A percentile compares a stretch with the other conserved stretches of the same genome.
Evolutionary conservation across 1,140 invertebrate genomes (phyloP).

Genomic region (Drosophila takahashii): DNA sequence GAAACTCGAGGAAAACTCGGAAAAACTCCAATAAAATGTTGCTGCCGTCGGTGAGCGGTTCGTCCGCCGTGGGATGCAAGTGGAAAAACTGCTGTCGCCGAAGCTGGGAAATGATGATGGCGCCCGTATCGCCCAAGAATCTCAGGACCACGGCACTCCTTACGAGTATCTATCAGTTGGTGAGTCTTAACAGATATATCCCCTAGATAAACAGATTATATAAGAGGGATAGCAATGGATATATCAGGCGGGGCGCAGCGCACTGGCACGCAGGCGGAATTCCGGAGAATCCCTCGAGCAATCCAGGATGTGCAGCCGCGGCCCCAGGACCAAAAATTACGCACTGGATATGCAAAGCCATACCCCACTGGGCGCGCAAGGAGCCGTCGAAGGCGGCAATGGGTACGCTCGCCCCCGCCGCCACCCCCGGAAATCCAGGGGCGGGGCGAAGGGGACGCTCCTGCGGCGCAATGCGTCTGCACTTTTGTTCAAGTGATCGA

Average conservation of each 20-base stretch:
- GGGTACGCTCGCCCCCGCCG: conserved; percentile 46
- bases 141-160: conserved; percentile 75
- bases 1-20: not conserved
- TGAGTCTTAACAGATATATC: conserved; percentile 40
- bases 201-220: conserved; percentile 7
- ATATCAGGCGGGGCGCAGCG: conserved; percentile 56
- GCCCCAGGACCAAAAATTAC: conserved; percentile 79
- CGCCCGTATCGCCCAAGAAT: conserved; percentile 75
- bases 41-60: conserved; percentile 43
- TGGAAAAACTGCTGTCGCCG: conserved; percentile 57
- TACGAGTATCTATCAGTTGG: conserved; percentile 80
- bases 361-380: conserved; percentile 77
- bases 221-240: conserved; percentile 16
- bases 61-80: conserved; percentile 39
- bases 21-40: conserved; percentile 49
- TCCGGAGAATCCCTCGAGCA: conserved; percentile 19
- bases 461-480: conserved; percentile 76
- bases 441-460: conserved; percentile 36
- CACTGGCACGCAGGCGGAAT: conserved; percentile 59
- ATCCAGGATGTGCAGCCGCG: conserved; percentile 63
- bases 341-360: conserved; percentile 84
- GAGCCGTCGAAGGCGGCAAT: conserved; percentile 66
- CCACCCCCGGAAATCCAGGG: not conserved
- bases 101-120: conserved; percentile 66
- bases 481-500: conserved; percentile 10